Conservation (phyloP, 2,888 invertebrate genomes). For the Nomada ferruginata region DNA sequence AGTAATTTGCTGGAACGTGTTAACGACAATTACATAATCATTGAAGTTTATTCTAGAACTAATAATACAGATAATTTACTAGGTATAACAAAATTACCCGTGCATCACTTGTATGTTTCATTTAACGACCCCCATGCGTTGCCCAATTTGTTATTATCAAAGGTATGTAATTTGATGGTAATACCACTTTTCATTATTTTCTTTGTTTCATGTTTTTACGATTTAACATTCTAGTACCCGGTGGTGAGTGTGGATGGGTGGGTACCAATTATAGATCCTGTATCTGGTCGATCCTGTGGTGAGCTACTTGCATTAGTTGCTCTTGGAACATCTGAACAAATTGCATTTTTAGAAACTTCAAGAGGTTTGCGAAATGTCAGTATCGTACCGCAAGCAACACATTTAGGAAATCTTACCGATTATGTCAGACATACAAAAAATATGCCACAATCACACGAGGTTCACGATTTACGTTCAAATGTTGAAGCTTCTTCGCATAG, state of each 20-base stretch:
- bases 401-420: constrained; percentile 39
- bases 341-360: constrained; percentile 85
- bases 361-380: constrained; percentile 73
- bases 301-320: constrained; percentile 86
- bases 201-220: background rate
- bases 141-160: constrained; percentile 85
- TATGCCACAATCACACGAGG: background rate
- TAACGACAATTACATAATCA: constrained; percentile 85
- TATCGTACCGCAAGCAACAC: constrained; percentile 39
- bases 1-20: constrained; percentile 85
- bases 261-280: constrained; percentile 85
- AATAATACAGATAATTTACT: constrained; percentile 82
- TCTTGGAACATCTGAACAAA: constrained; percentile 87
- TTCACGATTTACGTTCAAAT: constrained; percentile 10
- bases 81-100: constrained; percentile 85
- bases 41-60: constrained; percentile 85
- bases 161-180: constrained; percentile 81
- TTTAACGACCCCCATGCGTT: constrained; percentile 86
- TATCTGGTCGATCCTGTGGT: constrained; percentile 84
- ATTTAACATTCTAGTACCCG: constrained; percentile 84
- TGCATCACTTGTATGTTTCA: constrained; percentile 87
- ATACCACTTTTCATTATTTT: constrained; percentile 7
- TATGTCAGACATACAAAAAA: constrained; percentile 7
- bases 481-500: constrained; percentile 4
- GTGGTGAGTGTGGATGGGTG: constrained; percentile 87